phyloP scores from a whole-genome alignment of 2,797 vertebrate genomes.

The Tachyglossus aculeatus region DNA sequence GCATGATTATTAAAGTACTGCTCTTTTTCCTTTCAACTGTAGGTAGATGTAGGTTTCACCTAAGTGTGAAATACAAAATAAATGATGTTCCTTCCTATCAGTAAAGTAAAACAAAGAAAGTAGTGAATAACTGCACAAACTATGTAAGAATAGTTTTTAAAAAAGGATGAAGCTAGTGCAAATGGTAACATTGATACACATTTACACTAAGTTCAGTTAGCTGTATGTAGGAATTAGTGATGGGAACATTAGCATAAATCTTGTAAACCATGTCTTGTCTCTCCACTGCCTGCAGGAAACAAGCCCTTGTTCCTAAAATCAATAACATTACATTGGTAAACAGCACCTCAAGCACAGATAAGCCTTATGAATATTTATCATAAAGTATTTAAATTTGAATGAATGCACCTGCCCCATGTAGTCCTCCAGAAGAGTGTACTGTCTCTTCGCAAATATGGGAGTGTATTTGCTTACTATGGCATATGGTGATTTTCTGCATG shows the following conservation, averaged over 20 bases:
- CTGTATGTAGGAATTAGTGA: too few relatives aligned
- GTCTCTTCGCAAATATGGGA: constrained; percentile 54
- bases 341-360: not conserved
- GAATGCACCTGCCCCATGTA: constrained; percentile 14
- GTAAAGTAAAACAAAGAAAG: too few relatives aligned
- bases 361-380: not conserved
- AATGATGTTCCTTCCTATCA: too few relatives aligned
- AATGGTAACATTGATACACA: not conserved
- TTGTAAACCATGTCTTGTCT: not conserved
- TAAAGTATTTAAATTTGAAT: not conserved
- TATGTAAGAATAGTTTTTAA: too few relatives aligned
- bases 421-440: constrained; percentile 71
- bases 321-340: not conserved
- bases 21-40: not conserved
- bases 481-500: constrained; percentile 20
- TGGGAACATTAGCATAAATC: not conserved
- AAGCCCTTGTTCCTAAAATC: not conserved
- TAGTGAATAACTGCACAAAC: too few relatives aligned
- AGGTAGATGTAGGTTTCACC: not conserved
- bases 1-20: not conserved
- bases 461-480: not conserved
- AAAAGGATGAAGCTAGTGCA: rapidly evolving
- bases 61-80: not conserved
- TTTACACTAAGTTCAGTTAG: too few relatives aligned
- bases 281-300: not conserved